phyloP scores from a whole-genome alignment of 2,888 invertebrate genomes.

The Masnerella sp. region DNA sequence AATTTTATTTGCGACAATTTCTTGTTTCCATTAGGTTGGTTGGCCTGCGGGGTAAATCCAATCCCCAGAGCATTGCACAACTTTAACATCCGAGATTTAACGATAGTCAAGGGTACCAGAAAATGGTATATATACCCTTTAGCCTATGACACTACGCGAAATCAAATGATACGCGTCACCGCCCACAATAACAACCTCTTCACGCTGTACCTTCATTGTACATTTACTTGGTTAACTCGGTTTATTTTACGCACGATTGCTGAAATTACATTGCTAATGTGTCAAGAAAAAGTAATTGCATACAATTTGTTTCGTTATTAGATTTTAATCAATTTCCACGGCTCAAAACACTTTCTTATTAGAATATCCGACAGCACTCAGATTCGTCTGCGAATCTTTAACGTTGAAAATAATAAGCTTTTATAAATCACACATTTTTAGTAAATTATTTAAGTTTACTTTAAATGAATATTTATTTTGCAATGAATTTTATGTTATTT shows the following conservation, averaged over 20 bases:
- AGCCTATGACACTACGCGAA: constrained; percentile 70
- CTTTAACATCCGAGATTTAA: constrained; percentile 64
- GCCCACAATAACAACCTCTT: constrained; percentile 76
- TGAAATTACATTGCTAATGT: constrained; percentile 50
- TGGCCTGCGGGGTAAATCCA: constrained; percentile 75
- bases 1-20: constrained; percentile 77
- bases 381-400: no score
- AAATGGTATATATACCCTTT: constrained; percentile 72
- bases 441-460: no score
- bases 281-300: constrained; percentile 35
- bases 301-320: neutral
- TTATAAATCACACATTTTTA: no score
- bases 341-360: no score
- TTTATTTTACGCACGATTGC: constrained; percentile 56
- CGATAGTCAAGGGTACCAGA: constrained; percentile 68
- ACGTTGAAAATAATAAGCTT: no score
- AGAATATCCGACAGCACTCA: no score
- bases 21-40: constrained; percentile 78
- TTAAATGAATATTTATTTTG: no score
- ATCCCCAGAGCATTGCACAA: constrained; percentile 68
- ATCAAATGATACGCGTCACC: constrained; percentile 77
- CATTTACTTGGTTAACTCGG: constrained; percentile 63
- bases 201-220: constrained; percentile 67
- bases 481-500: no score
- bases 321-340: neutral